Evolutionary conservation across 2,888 invertebrate genomes (phyloP), one percentile per base, ranked within the genome.

Genomic region (Nycteola revayana): DNA sequence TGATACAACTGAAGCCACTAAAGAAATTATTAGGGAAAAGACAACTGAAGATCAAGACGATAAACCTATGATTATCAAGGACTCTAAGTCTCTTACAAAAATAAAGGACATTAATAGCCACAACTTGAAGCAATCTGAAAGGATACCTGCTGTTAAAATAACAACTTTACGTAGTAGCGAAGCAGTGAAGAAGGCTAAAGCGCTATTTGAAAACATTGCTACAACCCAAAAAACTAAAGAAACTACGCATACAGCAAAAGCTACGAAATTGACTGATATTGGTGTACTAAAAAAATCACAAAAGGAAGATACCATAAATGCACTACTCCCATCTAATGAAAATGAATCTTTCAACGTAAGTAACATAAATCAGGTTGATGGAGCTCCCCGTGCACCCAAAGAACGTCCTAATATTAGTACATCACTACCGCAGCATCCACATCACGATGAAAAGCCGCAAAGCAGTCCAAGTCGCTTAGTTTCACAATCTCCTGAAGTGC

Each of bases 111-210:
- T 59, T 29, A 33, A 47, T 2, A 76, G 56, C 18, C 56, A 71
- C 1, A 71, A 62, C 18, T 10, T 49, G 1, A 80, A 78, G 43
- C 49, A 60, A 7, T 37, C 53, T 1, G 79, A 81, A 23, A 75
- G 63, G 49, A 45, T 57, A 1, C 61, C 76, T n/a, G 44, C 66
- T 9, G 64, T 74, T 5, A 88, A 86, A 60, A 75, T 83, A 41
- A 85, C 87, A 5, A 75, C 81, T 9, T 58, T 91, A 11, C 86
- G 90, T 28, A 91, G 90, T 50, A 91, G 90, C 26, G 92, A 93
- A 51, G 91, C 91, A n/a, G 92, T 94, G 0, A 90, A 91, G 29
- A 92, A 92, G 72, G 94, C 94, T 0, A 94, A 93, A 71, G 92
- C 91, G 23, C 67, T 94, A 21, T 94, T 94, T 73, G 94, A 94